These are phyloP conservation scores for Epinephelus malabaricus DNA, from an alignment of 2,797 vertebrate genomes.

Conservation along the genomic window DNA sequence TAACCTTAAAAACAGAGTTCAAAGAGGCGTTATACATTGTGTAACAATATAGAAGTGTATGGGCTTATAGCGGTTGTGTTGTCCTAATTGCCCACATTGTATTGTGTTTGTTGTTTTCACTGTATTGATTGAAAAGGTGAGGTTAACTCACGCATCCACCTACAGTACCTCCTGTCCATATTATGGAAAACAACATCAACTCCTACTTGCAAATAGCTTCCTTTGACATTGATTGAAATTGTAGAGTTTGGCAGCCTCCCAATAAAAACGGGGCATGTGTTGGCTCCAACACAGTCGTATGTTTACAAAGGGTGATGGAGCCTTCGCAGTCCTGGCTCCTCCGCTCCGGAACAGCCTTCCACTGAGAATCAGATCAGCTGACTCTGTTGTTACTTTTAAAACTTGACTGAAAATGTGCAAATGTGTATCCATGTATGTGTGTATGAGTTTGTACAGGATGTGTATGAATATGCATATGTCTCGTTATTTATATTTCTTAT, in stretches of 20 bases:
- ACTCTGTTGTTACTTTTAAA: too few relatives aligned
- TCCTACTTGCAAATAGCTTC: slow-evolving; percentile 10
- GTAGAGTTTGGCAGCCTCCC: slow-evolving; percentile 18
- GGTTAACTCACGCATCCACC: slow-evolving; percentile 28
- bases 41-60: neutral
- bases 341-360: too few relatives aligned
- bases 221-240: slow-evolving; percentile 9
- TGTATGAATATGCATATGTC: too few relatives aligned
- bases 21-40: slow-evolving; percentile 21
- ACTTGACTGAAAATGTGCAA: too few relatives aligned
- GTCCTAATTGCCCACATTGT: slow-evolving; percentile 34
- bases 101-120: slow-evolving; percentile 13
- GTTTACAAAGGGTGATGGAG: neutral
- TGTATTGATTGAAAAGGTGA: slow-evolving; percentile 23
- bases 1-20: neutral
- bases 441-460: too few relatives aligned
- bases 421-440: too few relatives aligned
- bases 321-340: too few relatives aligned
- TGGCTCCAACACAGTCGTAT: neutral
- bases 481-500: too few relatives aligned
- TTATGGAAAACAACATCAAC: slow-evolving; percentile 8
- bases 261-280: neutral
- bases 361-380: too few relatives aligned
- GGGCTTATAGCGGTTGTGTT: neutral
- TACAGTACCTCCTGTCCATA: slow-evolving; percentile 10